Evolutionary conservation across 2,888 invertebrate genomes (phyloP), one percentile per base, ranked within the genome.

Genomic region (Trichopoda pennipes): DNA sequence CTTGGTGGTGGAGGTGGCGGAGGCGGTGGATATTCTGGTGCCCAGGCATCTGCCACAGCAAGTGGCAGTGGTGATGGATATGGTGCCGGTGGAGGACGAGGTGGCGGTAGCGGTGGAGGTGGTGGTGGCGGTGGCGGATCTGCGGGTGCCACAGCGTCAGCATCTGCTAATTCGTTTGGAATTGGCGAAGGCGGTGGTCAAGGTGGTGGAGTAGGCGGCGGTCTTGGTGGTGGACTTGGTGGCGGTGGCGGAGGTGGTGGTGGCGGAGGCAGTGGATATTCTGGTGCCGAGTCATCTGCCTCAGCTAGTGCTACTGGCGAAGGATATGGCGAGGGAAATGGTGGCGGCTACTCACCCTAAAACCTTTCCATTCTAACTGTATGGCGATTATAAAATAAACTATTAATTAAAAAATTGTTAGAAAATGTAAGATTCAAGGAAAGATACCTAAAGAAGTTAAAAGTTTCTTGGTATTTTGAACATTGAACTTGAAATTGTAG

Each of bases 131-230:
- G 42, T n/a, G 16, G 14, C 1, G 42, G 42, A 44, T n/a, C 3
- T 3, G 42, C 42, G 1, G 2, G 35, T 28, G 9, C 44, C 21
- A 17, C 38, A 21, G 6, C 51, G 14, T 32, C 21, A 42, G 64
- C 64, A 9, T 47, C 47, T 16, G 12, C 64, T n/a, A 9, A 17
- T 12, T 28, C 53, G 0, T 9, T n/a, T 4, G 74, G 70, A 10
- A 79, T 72, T 49, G 49, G 49, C 3, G 2, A 1, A 3, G 83
- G 84, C 7, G 80, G 79, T 8, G 80, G 82, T 21, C 19, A 12
- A 49, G 49, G 19, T 4, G 49, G 49, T 12, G 49, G 49, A 3
- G 10, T 49, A 1, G 82, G 83, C 6, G 75, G 47, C 14, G 60
- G 63, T 7, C 28, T 3, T 23, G 81, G 58, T n/a, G 32, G 47